Conservation (phyloP, 2,797 vertebrate species). For the Anas bahamensis region DNA sequence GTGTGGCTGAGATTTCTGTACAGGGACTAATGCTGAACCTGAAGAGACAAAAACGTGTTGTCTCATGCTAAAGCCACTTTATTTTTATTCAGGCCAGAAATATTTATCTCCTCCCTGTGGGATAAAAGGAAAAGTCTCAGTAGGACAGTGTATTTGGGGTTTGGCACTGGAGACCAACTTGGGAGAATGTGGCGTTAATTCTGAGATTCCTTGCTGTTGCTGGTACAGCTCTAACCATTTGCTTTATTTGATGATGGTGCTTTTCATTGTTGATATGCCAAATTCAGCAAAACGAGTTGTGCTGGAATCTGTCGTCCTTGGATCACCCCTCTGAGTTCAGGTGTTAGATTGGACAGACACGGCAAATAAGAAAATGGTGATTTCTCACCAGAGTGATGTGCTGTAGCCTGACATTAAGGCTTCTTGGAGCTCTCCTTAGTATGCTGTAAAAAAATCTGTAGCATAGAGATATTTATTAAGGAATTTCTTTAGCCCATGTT, state of each 20-base stretch:
- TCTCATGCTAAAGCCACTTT: background rate
- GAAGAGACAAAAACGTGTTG: background rate
- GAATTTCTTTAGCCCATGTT: background rate
- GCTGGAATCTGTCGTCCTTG: background rate
- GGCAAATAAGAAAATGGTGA: background rate
- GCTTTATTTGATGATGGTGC: background rate
- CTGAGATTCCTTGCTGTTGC: background rate
- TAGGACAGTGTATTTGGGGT: background rate
- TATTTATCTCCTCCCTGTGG: background rate
- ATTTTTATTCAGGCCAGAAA: background rate
- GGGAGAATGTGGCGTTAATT: background rate
- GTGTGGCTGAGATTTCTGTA: background rate
- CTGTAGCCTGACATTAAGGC: background rate
- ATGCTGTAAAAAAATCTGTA: background rate
- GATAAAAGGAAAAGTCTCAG: background rate
- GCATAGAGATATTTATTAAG: background rate
- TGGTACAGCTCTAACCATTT: background rate
- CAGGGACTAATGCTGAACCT: background rate
- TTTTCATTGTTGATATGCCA: background rate
- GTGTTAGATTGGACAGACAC: background rate
- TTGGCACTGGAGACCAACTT: background rate
- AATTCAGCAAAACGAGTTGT: background rate
- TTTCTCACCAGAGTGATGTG: background rate
- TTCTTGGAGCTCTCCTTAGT: background rate
- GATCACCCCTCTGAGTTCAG: background rate